These are phyloP conservation scores for Geotrypetes seraphini DNA, from an alignment of 2,797 vertebrate genomes.

Conservation along the genomic window DNA sequence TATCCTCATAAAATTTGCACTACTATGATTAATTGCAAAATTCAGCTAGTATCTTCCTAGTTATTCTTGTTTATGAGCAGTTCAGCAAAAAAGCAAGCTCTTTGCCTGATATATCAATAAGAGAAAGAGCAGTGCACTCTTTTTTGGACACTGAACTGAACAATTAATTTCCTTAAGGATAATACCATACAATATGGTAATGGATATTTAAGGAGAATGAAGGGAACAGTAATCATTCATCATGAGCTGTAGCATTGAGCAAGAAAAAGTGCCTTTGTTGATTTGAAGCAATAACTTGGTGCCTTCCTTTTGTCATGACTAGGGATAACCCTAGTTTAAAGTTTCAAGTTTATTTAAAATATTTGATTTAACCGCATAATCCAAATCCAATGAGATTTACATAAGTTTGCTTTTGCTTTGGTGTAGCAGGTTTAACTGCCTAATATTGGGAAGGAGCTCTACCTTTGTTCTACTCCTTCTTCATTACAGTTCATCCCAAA, in stretches of 20 bases:
- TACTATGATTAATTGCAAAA: conserved; percentile 1
- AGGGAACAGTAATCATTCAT: conserved; percentile 8
- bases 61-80: background rate
- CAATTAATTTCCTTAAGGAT: conserved; percentile 7
- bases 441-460: too few species aligned
- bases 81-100: background rate
- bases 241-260: background rate
- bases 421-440: too few species aligned
- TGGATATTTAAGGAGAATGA: conserved; percentile 6
- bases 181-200: conserved; percentile 9
- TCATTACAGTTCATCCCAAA: too few species aligned
- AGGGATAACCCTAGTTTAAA: too few species aligned
- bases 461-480: too few species aligned
- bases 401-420: too few species aligned
- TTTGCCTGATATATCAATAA: conserved; percentile 1
- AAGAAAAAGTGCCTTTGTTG: background rate
- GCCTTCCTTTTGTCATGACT: too few species aligned
- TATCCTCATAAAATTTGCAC: conserved; percentile 1
- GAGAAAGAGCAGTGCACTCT: conserved; percentile 2
- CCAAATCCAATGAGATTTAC: too few species aligned
- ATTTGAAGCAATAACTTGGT: conserved; percentile 6
- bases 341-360: too few species aligned
- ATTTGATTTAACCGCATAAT: too few species aligned
- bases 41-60: background rate
- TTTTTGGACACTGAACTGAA: conserved; percentile 12